Conservation (phyloP, 1,140 invertebrate species). For the Centruroides sculpturatus region DNA sequence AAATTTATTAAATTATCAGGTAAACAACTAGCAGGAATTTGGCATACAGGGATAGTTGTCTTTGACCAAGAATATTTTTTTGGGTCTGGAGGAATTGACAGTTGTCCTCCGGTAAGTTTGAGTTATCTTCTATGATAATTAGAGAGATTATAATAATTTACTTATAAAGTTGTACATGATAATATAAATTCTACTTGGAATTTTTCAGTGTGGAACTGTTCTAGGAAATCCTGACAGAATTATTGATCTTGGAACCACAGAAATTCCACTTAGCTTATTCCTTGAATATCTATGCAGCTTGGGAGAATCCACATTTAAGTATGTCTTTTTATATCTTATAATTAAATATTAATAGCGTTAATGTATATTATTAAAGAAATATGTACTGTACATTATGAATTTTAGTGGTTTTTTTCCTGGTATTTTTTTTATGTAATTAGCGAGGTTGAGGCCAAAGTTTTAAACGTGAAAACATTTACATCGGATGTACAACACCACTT, state of each 20-base stretch:
- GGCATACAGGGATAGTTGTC: constrained; percentile 72
- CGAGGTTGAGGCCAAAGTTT: no score
- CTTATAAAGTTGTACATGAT: not conserved
- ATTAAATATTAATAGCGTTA: not conserved
- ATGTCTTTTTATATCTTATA: not conserved
- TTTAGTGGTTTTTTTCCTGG: no score
- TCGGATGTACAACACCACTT: no score
- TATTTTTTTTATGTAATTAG: no score
- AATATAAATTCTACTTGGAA: constrained; percentile 19
- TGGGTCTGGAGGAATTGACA: constrained; percentile 58
- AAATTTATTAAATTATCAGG: constrained; percentile 36
- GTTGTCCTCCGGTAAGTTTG: constrained; percentile 49
- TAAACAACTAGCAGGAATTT: constrained; percentile 64
- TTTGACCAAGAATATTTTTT: constrained; percentile 79
- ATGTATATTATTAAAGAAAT: no score
- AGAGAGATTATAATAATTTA: no score
- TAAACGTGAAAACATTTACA: no score
- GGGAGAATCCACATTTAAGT: constrained; percentile 30
- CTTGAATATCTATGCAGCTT: constrained; percentile 67
- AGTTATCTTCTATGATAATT: no score
- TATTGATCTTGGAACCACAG: constrained; percentile 58
- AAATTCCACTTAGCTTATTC: constrained; percentile 65
- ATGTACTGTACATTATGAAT: no score
- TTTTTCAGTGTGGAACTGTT: constrained; percentile 53
- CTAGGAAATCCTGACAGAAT: constrained; percentile 55